Evolutionary conservation across 2,113 vertebrate species (phyloP).

Genomic region (Otocyon megalotis): DNA sequence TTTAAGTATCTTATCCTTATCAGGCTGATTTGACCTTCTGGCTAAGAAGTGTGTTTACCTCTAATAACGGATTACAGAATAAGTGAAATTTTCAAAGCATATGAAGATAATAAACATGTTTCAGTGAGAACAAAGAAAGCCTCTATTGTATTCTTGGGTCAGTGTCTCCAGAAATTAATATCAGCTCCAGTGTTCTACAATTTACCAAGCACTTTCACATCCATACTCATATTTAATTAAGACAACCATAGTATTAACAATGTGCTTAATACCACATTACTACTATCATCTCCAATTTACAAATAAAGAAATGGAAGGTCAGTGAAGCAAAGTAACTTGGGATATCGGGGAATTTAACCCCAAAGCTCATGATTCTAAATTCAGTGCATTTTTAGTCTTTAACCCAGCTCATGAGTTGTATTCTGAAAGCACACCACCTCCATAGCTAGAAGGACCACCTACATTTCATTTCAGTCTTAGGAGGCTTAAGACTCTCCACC

Average conservation of each 20-base stretch:
- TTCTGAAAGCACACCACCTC: not conserved
- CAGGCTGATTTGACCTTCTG: conserved; percentile 4
- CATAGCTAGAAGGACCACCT: not conserved
- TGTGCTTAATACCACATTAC: not conserved
- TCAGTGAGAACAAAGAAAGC: not conserved
- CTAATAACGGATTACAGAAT: conserved; percentile 43
- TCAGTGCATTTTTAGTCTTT: not conserved
- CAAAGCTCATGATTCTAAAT: not conserved
- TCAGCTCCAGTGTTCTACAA: not conserved
- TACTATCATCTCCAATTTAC: not conserved
- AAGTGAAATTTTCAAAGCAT: not conserved
- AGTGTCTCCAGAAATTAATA: not conserved
- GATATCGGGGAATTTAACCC: not conserved
- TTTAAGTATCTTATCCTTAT: not conserved
- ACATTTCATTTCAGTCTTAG: not conserved
- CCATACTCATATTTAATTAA: not conserved
- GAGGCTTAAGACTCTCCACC: not conserved
- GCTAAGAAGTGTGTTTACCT: not conserved
- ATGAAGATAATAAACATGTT: not conserved
- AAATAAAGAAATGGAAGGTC: not conserved
- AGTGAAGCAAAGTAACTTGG: not conserved
- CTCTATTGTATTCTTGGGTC: not conserved
- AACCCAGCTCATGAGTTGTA: not conserved
- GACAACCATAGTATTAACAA: not conserved
- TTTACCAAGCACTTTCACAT: not conserved